Evolutionary conservation across 1,140 invertebrate species (phyloP).

Genomic region (Drosophila funebris): DNA sequence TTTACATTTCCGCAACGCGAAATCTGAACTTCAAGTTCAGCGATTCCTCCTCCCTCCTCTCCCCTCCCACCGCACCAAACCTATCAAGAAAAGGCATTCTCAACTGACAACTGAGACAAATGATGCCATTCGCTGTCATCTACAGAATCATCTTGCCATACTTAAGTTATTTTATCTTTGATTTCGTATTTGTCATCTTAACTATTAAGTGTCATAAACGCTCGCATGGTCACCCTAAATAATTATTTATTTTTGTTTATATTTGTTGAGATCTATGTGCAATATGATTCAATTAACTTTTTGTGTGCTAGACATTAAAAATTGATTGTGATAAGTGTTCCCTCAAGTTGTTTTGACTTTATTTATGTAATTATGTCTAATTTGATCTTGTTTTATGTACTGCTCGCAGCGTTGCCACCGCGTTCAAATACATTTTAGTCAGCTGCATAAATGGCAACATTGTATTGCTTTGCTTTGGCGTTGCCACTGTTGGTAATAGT

Average conservation of each 20-base stretch:
- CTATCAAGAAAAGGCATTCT: background rate
- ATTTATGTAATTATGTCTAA: too few relatives aligned
- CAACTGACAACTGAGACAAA: slow-evolving; percentile 1
- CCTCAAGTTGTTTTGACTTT: background rate
- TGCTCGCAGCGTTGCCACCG: too few relatives aligned
- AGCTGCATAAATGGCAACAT: too few relatives aligned
- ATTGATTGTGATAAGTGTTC: too few relatives aligned
- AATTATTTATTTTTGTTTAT: background rate
- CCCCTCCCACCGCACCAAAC: background rate
- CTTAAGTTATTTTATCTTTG: background rate
- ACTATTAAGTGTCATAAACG: background rate
- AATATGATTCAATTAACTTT: background rate
- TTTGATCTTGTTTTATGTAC: too few relatives aligned
- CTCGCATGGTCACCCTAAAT: background rate
- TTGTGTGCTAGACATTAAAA: too few relatives aligned
- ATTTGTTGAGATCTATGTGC: too few relatives aligned
- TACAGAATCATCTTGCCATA: background rate
- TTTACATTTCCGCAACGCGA: slow-evolving; percentile 39
- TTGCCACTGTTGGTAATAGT: too few relatives aligned
- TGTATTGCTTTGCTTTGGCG: too few relatives aligned
- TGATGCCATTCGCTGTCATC: slow-evolving; percentile 6
- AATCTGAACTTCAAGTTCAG: background rate
- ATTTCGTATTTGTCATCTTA: background rate
- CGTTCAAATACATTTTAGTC: background rate
- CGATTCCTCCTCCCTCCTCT: background rate